Evolutionary conservation across 2,113 vertebrate genomes (phyloP), one percentile per base, ranked within the genome.

Genomic region (Hymenochirus boettgeri): DNA sequence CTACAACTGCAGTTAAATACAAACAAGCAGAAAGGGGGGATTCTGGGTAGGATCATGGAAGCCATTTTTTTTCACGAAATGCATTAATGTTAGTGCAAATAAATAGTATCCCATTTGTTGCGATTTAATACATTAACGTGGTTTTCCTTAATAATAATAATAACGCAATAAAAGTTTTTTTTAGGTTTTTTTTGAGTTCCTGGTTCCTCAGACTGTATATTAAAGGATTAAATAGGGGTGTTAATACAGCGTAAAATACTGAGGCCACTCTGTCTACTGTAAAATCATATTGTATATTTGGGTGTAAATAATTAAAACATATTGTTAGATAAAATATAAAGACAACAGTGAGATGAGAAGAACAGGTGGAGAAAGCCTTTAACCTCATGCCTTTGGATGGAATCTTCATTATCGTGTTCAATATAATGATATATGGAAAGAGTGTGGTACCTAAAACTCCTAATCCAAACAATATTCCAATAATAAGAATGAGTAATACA

Each of bases 171-270:
- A n/a, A n/a, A n/a, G n/a, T n/a, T n/a, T n/a, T n/a, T n/a, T n/a
- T n/a, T n/a, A n/a, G n/a, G n/a, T n/a, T n/a, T n/a, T n/a, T n/a
- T 15, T 39, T 57, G 2, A 57, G 11, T 15, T 35, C 31, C 13
- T 57, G 19, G 27, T 57, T 57, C 29, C 55, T 35, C n/a, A 57
- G 18, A 10, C 55, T 57, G 18, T 57, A 57, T 13, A 57, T 57
- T 5, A 57, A 21, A 7, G 55, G 55, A 21, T 57, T 57, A 3
- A 57, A 19, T 7, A 57, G 19, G 12, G 55, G 55, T 22, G 21
- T 15, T 7, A 57, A 19, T 15, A 23, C 33, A 3, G 55, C 39
- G 23, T 57, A 57, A 39, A 39, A 35, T 2, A 57, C 12, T 19
- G 55, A 12, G 4, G 39, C 55, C 11, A 39, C 4, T n/a, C 19